Evolutionary conservation across 2,113 vertebrate genomes (phyloP).

Genomic region (Morphnarchus princeps): DNA sequence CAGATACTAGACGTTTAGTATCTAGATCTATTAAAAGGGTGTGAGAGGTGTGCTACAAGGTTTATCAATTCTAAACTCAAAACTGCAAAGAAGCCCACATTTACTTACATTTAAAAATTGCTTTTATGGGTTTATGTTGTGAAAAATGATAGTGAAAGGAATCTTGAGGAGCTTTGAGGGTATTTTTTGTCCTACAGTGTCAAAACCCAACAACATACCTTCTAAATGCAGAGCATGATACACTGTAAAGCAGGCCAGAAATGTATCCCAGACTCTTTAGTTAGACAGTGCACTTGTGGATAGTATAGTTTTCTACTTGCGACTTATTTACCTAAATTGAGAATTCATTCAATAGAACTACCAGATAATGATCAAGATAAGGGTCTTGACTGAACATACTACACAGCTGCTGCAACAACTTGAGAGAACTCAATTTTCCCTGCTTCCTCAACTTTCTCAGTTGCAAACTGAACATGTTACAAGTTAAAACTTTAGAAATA

Average conservation of each 20-base stretch:
- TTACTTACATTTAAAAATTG: background rate
- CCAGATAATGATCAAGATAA: background rate
- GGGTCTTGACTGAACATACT: background rate
- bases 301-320: background rate
- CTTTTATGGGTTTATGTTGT: background rate
- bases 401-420: background rate
- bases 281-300: background rate
- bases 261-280: background rate
- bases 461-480: background rate
- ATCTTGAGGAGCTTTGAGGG: background rate
- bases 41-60: background rate
- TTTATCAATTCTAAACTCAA: background rate
- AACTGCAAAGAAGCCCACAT: background rate
- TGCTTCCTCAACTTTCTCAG: background rate
- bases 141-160: background rate
- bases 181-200: background rate
- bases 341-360: background rate
- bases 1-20: background rate
- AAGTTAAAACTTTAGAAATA: background rate
- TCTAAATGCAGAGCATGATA: background rate
- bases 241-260: background rate
- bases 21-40: background rate
- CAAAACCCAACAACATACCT: background rate
- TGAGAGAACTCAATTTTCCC: background rate
- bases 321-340: background rate